Conservation (phyloP, 2,888 invertebrate species). For the Thecocarcelia acutangulata region DNA sequence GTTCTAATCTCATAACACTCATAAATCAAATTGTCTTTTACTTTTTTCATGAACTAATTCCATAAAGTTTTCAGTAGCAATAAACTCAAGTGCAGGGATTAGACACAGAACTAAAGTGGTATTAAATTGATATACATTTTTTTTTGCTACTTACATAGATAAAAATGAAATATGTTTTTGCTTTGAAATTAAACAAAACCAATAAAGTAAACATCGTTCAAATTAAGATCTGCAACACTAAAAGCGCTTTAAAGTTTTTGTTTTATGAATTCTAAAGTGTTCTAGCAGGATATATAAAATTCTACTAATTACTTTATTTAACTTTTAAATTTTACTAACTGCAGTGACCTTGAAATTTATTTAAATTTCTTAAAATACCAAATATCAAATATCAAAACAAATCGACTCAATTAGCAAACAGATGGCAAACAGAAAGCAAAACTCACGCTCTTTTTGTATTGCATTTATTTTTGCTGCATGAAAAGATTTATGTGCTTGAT, state of each 20-base stretch:
- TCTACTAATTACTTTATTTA: neutral
- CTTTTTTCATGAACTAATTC: neutral
- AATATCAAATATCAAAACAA: no score
- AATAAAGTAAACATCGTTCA: neutral
- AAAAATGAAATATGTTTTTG: conserved; percentile 8
- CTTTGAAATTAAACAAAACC: neutral
- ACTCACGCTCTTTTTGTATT: no score
- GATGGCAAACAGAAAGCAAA: no score
- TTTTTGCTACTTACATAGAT: neutral
- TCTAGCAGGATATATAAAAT: neutral
- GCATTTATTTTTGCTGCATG: neutral
- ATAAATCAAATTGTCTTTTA: neutral
- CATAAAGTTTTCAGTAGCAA: conserved; percentile 1
- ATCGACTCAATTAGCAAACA: neutral
- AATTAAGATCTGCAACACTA: neutral
- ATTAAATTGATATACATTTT: conserved; percentile 16
- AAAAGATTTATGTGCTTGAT: no score
- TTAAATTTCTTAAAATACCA: neutral
- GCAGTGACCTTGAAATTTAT: neutral
- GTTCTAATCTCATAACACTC: neutral
- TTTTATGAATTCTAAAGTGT: no score
- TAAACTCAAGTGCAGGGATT: conserved; percentile 1
- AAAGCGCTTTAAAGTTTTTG: neutral
- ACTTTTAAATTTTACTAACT: neutral
- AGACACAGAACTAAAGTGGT: conserved; percentile 3